Conservation (phyloP, 2,888 invertebrate species). For the Xanthia togata region DNA sequence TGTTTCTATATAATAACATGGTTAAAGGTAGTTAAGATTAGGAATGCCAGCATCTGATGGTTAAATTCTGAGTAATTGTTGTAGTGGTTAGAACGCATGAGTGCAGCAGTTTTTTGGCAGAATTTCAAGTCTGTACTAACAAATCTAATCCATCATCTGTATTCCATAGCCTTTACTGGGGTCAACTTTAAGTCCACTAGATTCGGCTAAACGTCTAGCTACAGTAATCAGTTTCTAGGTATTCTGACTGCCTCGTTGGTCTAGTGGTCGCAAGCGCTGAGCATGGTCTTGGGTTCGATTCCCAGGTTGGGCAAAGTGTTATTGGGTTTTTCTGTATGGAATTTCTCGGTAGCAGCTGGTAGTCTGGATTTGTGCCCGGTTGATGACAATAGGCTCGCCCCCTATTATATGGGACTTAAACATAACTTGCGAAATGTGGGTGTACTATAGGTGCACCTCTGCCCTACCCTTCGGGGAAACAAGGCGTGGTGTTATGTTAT, state of each 20-base stretch:
- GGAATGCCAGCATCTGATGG: constrained; percentile 27
- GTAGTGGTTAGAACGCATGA: neutral
- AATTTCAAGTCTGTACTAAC: neutral
- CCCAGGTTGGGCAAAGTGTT: no score
- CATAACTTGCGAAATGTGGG: no score
- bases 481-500: no score
- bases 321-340: no score
- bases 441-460: no score
- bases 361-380: no score
- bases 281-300: no score
- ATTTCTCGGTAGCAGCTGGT: no score
- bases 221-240: neutral
- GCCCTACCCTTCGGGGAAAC: no score
- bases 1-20: constrained; percentile 19
- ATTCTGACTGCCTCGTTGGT: neutral
- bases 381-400: no score
- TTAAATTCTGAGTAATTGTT: constrained; percentile 30
- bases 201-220: neutral
- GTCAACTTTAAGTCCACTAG: neutral
- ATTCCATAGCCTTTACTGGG: constrained; percentile 3
- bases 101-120: constrained; percentile 12
- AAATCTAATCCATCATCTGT: constrained; percentile 15
- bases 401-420: no score
- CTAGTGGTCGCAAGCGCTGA: no score
- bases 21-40: constrained; percentile 31